Evolutionary conservation across 2,113 vertebrate genomes (phyloP).

Genomic region (Andinoacara biseriatus): DNA sequence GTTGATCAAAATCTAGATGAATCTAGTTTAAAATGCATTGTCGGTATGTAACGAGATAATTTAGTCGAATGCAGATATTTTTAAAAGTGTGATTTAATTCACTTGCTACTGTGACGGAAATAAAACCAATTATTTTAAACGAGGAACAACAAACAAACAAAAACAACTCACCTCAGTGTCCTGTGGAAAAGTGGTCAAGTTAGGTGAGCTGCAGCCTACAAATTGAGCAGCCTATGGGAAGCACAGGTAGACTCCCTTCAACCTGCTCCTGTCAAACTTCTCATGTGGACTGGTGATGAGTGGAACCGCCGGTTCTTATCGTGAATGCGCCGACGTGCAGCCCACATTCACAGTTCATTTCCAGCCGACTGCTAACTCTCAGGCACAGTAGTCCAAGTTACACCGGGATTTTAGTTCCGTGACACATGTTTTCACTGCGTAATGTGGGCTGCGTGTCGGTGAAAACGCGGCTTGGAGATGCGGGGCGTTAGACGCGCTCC

Average conservation of each 20-base stretch:
- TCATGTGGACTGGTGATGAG: constrained; percentile 33
- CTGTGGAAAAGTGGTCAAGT: constrained; percentile 18
- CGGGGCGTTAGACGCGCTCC: not conserved
- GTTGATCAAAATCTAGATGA: not conserved
- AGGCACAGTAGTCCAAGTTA: not conserved
- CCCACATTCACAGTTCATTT: constrained; percentile 51
- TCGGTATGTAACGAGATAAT: not conserved
- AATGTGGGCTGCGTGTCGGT: not conserved
- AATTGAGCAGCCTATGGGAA: constrained; percentile 13
- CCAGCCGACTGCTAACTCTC: constrained; percentile 30
- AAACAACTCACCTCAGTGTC: constrained; percentile 39
- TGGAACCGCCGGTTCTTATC: constrained; percentile 13
- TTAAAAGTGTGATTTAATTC: not conserved
- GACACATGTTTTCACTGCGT: not conserved
- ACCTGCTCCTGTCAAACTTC: constrained; percentile 61
- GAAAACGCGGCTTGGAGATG: not conserved
- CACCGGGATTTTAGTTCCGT: not conserved
- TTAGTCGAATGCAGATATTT: not conserved
- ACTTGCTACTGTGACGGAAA: not conserved
- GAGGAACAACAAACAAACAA: not conserved
- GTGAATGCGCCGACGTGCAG: constrained; percentile 9
- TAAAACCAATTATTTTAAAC: not conserved
- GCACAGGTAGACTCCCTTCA: constrained; percentile 20
- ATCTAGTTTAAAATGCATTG: not conserved
- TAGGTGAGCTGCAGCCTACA: not conserved